Conservation (phyloP, 2,113 vertebrate genomes). For the Fulmarus glacialis region DNA sequence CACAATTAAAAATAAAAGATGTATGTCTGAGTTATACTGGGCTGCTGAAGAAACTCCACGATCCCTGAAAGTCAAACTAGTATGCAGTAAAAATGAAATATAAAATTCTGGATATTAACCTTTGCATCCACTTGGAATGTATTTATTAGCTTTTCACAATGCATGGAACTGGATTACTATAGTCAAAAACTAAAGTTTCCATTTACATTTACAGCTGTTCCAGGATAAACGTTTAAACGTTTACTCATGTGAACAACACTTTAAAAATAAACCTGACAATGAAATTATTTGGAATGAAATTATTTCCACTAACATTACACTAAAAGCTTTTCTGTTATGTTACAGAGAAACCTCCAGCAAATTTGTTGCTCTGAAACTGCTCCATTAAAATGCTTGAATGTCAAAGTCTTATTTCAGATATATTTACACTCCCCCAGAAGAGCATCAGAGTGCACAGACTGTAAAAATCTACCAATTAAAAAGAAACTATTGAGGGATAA, state of each 20-base stretch:
- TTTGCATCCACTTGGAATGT: background rate
- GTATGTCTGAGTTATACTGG: background rate
- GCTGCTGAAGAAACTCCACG: background rate
- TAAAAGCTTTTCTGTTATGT: background rate
- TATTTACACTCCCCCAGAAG: background rate
- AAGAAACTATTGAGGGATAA: background rate
- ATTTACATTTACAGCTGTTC: background rate
- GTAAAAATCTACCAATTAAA: background rate
- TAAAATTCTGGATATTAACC: background rate
- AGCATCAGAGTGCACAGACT: background rate
- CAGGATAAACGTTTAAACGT: background rate
- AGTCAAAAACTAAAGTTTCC: background rate
- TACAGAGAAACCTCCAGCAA: conserved; percentile 7
- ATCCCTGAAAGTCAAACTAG: background rate
- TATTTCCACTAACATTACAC: conserved; percentile 23
- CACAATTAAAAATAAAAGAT: background rate
- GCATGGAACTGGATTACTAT: background rate
- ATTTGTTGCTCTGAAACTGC: background rate
- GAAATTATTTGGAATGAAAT: conserved; percentile 31
- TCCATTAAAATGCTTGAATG: background rate
- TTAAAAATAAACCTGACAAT: conserved; percentile 31
- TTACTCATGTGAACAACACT: background rate
- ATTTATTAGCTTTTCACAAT: background rate
- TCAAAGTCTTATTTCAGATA: background rate
- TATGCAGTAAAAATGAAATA: background rate